Percentiles rank a stretch among this genome's conserved stretches.
phyloP scores from a whole-genome alignment of 2,797 vertebrate species.

The Parambassis ranga region DNA sequence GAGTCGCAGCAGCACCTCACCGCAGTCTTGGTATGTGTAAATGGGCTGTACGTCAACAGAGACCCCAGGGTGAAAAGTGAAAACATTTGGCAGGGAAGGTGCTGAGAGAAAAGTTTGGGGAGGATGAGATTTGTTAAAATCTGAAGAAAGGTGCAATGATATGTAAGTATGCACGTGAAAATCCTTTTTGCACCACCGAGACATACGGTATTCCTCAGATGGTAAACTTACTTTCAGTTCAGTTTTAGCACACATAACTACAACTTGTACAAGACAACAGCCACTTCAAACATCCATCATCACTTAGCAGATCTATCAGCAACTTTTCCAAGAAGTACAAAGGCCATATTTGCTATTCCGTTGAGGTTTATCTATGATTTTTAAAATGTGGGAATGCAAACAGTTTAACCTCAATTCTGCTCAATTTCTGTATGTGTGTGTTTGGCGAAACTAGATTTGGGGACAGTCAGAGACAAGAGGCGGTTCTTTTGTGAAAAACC shows the following conservation, averaged over 20 bases:
- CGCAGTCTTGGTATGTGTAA: conserved; percentile 37
- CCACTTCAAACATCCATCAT: not conserved
- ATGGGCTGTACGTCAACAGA: conserved; percentile 42
- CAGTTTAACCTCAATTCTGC: conserved; percentile 3
- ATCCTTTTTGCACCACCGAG: conserved; percentile 54
- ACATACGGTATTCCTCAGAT: conserved; percentile 3
- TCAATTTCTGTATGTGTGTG: conserved; percentile 58
- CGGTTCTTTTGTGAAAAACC: conserved; percentile 83
- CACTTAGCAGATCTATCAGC: no score
- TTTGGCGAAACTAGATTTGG: conserved; percentile 78
- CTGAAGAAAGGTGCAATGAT: conserved; percentile 16
- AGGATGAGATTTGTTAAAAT: conserved; percentile 13
- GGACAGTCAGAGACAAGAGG: conserved; percentile 57
- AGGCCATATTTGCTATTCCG: no score
- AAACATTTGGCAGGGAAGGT: conserved; percentile 50
- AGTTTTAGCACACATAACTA: conserved; percentile 2
- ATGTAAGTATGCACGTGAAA: conserved; percentile 28
- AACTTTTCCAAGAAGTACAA: no score
- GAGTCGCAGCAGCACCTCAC: not conserved
- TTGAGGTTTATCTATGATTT: not conserved
- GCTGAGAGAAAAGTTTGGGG: conserved; percentile 54
- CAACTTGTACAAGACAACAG: not conserved
- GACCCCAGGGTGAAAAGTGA: conserved; percentile 50
- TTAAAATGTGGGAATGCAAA: not conserved
- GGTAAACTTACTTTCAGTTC: conserved; percentile 4